Evolutionary conservation across 2,797 vertebrate genomes (phyloP), one percentile per base, ranked within the genome.

Genomic region (Acanthurus tractus): DNA sequence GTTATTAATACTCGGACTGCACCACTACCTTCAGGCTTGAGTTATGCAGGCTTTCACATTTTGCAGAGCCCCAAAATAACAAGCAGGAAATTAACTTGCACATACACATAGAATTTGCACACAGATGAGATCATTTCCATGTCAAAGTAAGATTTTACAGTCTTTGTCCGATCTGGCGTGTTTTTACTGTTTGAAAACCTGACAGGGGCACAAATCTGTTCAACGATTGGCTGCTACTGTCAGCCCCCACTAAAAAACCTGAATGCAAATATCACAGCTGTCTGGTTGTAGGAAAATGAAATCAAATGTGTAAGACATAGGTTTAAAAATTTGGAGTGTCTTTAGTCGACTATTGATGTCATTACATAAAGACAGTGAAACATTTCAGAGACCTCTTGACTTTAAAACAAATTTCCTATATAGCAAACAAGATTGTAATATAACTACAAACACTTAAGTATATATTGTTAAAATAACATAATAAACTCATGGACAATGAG

Each of bases 61-160:
- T 46, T 29, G 15, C 52, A 44, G 57, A 45, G 59, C 36, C 55
- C 23, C 65, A 63, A 70, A 54, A 57, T 63, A 63, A 66, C 53
- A 23, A 68, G 56, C 64, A 70, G 72, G 75, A 80, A 74, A 63
- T 63, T 63, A 23, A 56, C 42, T 71, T 18, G 46, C 74, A 65
- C 64, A 59, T 74, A 23, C n/a, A 25, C 49, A 48, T 61, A 10
- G 61, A 20, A 57, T 86, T 79, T 83, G 73, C 74, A 78, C 77
- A 53, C 20, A 58, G 76, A 85, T 82, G 67, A 61, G 57, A 76
- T 74, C 1, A 20, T 78, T 74, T 81, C 56, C 59, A 63, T 71
- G 59, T 69, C 55, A 63, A 68, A 77, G 65, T 74, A 63, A 48
- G 67, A 12, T 70, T 74, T 68, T 52, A 44, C 58, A 22, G 25